Evolutionary conservation across 2,797 vertebrate genomes (phyloP).

Genomic region (Enteromius mattozi): DNA sequence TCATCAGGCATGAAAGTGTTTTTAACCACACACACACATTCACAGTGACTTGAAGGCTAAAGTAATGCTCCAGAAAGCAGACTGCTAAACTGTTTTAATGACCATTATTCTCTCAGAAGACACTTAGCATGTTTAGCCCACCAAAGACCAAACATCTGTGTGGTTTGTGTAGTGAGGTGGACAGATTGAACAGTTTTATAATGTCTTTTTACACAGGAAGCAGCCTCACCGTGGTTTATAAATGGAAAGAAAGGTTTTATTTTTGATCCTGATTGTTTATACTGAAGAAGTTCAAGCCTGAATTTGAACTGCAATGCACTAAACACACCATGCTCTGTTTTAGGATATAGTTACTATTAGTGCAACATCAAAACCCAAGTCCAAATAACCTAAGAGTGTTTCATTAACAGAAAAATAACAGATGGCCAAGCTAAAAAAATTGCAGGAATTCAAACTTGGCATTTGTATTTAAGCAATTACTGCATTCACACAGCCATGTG

Average conservation of each 20-base stretch:
- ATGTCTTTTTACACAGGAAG: conserved; percentile 23
- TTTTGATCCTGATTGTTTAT: conserved; percentile 25
- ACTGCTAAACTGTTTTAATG: conserved; percentile 15
- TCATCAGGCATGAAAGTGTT: not conserved
- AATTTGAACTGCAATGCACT: not conserved
- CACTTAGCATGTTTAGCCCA: conserved; percentile 27
- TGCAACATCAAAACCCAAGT: conserved; percentile 14
- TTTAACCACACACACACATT: not conserved
- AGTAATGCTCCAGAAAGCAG: not conserved
- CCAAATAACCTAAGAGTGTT: conserved; percentile 19
- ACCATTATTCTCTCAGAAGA: conserved; percentile 19
- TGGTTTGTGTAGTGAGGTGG: conserved; percentile 15
- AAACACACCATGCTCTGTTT: not conserved
- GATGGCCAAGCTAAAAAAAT: not conserved
- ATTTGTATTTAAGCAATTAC: conserved; percentile 9
- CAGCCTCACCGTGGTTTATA: not conserved
- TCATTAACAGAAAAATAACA: conserved; percentile 12
- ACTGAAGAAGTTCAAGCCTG: not conserved
- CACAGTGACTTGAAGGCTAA: conserved; percentile 1
- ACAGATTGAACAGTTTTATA: conserved; percentile 9
- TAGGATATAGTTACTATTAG: not conserved
- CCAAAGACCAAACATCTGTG: conserved; percentile 25
- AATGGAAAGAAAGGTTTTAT: conserved; percentile 4
- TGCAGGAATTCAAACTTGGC: conserved; percentile 39
- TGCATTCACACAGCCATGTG: not conserved